A percentile compares a stretch with the other conserved stretches of the same genome.
Evolutionary conservation across 2,113 vertebrate genomes (phyloP).

Genomic region (Microtus pennsylvanicus): DNA sequence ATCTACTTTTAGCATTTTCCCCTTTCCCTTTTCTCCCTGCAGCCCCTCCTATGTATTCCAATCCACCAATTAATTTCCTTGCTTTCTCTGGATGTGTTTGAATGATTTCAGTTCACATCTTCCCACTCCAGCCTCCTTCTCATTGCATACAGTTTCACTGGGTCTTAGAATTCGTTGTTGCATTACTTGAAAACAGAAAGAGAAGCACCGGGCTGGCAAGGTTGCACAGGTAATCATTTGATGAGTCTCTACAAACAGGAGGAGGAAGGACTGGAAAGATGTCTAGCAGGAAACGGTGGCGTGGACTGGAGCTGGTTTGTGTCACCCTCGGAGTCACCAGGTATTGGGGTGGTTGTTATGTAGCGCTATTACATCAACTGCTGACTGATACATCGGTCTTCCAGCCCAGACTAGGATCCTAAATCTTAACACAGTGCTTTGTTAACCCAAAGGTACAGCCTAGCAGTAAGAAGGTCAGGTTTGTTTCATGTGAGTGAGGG

Average conservation of each 20-base stretch:
- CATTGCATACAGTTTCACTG: not conserved
- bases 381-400: constrained; percentile 1
- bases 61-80: not conserved
- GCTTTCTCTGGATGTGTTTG: not conserved
- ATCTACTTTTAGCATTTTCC: not conserved
- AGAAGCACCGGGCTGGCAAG: not conserved
- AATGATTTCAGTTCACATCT: not conserved
- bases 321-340: not conserved
- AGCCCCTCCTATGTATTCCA: not conserved
- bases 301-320: not conserved
- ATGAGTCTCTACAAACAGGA: not conserved
- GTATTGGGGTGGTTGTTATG: not conserved
- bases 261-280: not conserved
- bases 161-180: not conserved
- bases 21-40: too few species aligned
- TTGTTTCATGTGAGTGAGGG: constrained; percentile 4
- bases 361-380: not conserved
- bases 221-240: not conserved
- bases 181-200: not conserved
- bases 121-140: not conserved
- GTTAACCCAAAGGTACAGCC: not conserved
- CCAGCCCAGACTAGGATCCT: not conserved
- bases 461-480: not conserved
- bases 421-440: not conserved
- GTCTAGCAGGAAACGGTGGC: not conserved